phyloP scores from a whole-genome alignment of 2,113 vertebrate genomes.

The Capreolus pygargus region DNA sequence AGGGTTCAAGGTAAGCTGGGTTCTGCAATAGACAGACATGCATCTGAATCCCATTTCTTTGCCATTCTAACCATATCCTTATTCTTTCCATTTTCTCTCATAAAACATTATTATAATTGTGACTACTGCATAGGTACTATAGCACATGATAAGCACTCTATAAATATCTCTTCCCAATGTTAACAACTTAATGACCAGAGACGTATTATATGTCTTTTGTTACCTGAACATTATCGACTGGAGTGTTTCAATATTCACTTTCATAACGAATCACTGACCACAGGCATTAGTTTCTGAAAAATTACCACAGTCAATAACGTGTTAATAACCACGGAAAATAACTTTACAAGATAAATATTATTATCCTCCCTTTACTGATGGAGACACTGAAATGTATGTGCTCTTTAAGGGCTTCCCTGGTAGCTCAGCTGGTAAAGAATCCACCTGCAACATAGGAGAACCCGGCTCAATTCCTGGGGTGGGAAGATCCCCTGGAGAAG shows the following conservation, averaged over 20 bases:
- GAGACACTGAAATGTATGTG: background rate
- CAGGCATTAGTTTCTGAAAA: background rate
- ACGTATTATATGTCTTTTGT: background rate
- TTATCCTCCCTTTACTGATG: background rate
- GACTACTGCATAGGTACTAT: background rate
- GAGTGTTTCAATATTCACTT: background rate
- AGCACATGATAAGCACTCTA: background rate
- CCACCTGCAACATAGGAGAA: background rate
- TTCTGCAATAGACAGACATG: background rate
- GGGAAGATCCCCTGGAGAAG: background rate
- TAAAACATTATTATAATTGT: background rate
- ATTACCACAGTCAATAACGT: background rate
- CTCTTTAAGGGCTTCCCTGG: background rate
- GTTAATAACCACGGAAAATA: background rate
- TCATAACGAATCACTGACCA: background rate
- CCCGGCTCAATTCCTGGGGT: rapidly evolving
- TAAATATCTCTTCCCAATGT: background rate
- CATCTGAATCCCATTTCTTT: background rate
- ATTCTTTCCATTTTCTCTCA: background rate
- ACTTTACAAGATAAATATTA: background rate
- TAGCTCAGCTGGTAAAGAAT: background rate
- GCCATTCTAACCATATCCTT: background rate
- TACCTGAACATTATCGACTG: background rate
- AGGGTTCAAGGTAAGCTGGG: background rate
- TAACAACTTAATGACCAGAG: background rate